Percentiles rank a stretch among this genome's conserved stretches.
Evolutionary conservation across 2,113 vertebrate genomes (phyloP).

Genomic region (Cryptomyrus ogoouensis): DNA sequence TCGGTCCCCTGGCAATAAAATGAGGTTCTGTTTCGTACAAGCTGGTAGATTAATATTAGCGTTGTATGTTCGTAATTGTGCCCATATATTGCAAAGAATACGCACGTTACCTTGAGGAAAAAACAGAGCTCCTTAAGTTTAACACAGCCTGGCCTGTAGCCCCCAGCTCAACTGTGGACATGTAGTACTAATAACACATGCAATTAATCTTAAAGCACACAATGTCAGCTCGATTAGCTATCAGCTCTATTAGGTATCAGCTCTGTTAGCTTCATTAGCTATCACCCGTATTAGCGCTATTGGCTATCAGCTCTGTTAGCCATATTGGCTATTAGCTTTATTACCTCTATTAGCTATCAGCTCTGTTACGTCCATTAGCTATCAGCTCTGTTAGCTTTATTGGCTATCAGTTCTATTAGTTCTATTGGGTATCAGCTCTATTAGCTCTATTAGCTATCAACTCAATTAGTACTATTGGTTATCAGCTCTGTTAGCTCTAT

Average conservation of each 20-base stretch:
- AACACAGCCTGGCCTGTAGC: neutral
- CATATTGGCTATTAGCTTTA: neutral
- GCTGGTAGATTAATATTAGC: neutral
- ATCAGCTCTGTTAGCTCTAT: neutral
- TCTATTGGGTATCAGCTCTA: neutral
- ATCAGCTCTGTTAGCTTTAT: neutral
- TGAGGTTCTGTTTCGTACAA: neutral
- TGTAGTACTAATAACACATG: neutral
- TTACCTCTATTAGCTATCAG: neutral
- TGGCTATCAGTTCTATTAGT: neutral
- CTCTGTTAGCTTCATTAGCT: neutral
- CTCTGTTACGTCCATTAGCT: neutral
- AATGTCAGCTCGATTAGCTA: neutral
- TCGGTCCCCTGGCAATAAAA: neutral
- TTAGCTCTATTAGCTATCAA: neutral
- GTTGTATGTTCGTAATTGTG: neutral
- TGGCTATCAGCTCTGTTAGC: neutral
- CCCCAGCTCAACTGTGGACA: neutral
- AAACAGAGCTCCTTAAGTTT: neutral
- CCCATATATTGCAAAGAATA: neutral
- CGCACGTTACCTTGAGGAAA: neutral
- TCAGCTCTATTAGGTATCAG: neutral
- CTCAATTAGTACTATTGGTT: neutral
- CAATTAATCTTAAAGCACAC: neutral
- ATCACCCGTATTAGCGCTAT: neutral